Evolutionary conservation across 2,797 vertebrate species (phyloP), one percentile per base, ranked within the genome.

Genomic region (Myioborus melanocephalus): DNA sequence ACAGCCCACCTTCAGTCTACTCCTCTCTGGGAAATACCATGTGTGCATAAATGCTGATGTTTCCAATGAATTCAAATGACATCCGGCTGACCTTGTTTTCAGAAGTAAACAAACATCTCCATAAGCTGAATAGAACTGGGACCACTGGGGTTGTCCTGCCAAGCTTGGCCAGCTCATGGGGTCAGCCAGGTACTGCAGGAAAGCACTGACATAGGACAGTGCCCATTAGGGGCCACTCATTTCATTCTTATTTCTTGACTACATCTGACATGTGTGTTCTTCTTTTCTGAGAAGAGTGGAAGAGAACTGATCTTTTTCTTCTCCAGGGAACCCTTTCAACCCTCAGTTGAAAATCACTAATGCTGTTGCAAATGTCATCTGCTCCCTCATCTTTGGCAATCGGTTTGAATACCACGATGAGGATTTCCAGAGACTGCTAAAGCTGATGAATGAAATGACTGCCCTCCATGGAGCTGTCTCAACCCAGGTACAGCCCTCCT

Each of bases 301-400:
- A 77, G 15, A 71, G 6, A 49, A 57, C 3, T 14, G 37, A 27
- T 27, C 11, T 80, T 59, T 44, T 61, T 49, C 65, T 82, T 59
- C 65, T 75, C 22, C 65, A 98, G 98, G 96, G 37, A 96, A 97
- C 43, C 94, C 97, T 71, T 98, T 97, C 50, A 26, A 98, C 46
- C 97, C 98, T 76, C 96, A 96, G 20, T 44, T 92, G 10, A 96
- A 86, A 47, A 69, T 98, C 81, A 97, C 92, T 52, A 97, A 95
- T 1, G 97, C 98, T 0, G 63, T 98, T 87, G 91, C 98, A 63
- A 98, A 98, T 10, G 75, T 98, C 69, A 98, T 98, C 71, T 97
- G 97, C 47, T 97, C 97, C 1, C 6, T 98, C 47, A 81, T 60
- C 47, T 98, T 98, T 22, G 98, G 97, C 53, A 57, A 97, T 12